A percentile compares a stretch with the other conserved stretches of the same genome.
These are phyloP conservation scores for Andrena marginata DNA, from an alignment of 2,888 invertebrate genomes.

Conservation along the genomic window DNA sequence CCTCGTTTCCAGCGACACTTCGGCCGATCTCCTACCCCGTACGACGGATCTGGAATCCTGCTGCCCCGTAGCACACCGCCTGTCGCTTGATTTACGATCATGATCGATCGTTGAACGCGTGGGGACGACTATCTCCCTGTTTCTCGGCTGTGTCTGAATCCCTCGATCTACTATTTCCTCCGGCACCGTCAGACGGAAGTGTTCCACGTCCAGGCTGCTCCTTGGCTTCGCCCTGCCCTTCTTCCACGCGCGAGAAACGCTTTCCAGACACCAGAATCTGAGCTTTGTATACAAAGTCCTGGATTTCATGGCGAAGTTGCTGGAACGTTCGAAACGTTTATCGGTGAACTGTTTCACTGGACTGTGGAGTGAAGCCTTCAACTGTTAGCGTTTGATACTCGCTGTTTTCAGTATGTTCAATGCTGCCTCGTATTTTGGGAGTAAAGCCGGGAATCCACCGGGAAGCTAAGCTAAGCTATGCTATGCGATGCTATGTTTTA, in stretches of 20 bases:
- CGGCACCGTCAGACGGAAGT: slow-evolving; percentile 34
- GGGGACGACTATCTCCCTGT: slow-evolving; percentile 33
- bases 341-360: not conserved
- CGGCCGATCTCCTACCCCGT: slow-evolving; percentile 39
- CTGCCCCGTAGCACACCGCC: slow-evolving; percentile 37
- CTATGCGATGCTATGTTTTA: too few relatives aligned
- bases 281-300: not conserved
- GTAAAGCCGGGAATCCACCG: too few relatives aligned
- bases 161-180: slow-evolving; percentile 35
- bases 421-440: too few relatives aligned
- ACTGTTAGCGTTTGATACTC: not conserved
- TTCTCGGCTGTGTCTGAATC: slow-evolving; percentile 27
- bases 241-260: not conserved
- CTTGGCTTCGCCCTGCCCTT: not conserved
- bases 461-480: too few relatives aligned
- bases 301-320: slow-evolving; percentile 24
- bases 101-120: slow-evolving; percentile 53
- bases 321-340: not conserved
- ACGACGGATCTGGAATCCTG: slow-evolving; percentile 53
- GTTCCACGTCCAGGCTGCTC: not conserved
- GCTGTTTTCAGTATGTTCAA: too few relatives aligned
- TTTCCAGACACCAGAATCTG: not conserved
- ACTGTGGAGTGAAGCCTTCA: too few relatives aligned
- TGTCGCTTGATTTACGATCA: slow-evolving; percentile 71
- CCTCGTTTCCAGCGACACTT: slow-evolving; percentile 63